Conservation (phyloP, 1,140 invertebrate species). For the Orussus abietinus region DNA sequence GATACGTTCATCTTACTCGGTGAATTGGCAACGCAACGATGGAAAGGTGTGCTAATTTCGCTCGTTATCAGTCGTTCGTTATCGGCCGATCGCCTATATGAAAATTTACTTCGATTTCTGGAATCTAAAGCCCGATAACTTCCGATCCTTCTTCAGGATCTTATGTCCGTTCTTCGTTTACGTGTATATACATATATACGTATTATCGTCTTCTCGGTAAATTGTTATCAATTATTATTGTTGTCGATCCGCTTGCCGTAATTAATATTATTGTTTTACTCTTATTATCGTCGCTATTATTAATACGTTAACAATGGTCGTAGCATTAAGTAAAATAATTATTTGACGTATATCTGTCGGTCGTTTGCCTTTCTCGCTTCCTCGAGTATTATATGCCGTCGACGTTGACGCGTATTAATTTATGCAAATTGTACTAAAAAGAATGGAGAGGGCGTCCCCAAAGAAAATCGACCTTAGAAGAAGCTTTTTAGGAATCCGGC, state of each 20-base stretch:
- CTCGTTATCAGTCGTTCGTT: no score
- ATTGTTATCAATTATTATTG: no score
- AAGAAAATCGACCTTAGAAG: constrained; percentile 65
- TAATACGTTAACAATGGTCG: constrained; percentile 44
- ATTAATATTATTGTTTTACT: constrained; percentile 27
- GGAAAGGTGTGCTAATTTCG: no score
- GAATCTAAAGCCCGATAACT: background rate
- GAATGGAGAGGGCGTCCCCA: constrained; percentile 44
- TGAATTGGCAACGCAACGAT: no score
- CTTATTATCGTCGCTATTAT: constrained; percentile 37
- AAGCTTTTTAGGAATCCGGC: constrained; percentile 86
- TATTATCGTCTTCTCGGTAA: constrained; percentile 15
- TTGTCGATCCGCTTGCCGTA: no score
- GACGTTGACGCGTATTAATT: no score
- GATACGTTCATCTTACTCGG: no score
- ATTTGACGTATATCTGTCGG: constrained; percentile 23
- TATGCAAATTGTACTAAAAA: constrained; percentile 51
- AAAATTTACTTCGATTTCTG: no score
- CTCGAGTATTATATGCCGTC: constrained; percentile 22
- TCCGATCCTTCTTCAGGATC: background rate
- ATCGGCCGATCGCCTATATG: no score
- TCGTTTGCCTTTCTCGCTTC: constrained; percentile 5
- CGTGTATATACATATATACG: constrained; percentile 21
- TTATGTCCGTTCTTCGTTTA: constrained; percentile 11
- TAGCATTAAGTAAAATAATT: constrained; percentile 41